Conservation (phyloP, 2,113 vertebrate species). For the Eurystomus gularis region DNA sequence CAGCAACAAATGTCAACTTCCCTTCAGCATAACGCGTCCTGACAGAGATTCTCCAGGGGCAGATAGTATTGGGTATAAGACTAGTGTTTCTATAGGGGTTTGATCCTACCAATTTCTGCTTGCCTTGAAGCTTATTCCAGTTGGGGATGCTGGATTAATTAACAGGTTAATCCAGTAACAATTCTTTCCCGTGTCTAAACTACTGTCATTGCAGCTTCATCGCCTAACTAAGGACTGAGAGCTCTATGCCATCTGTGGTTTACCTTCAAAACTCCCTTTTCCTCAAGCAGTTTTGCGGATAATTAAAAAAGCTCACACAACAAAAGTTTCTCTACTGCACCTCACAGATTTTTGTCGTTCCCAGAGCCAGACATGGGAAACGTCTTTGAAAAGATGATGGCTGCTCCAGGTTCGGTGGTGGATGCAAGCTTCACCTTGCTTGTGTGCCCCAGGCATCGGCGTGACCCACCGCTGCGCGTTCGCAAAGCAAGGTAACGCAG, state of each 20-base stretch:
- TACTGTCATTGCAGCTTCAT: not conserved
- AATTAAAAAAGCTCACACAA: not conserved
- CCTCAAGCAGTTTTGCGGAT: not conserved
- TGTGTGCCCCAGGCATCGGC: conserved; percentile 74
- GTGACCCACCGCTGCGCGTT: conserved; percentile 75
- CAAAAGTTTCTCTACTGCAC: not conserved
- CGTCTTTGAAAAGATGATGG: conserved; percentile 77
- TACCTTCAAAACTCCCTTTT: not conserved
- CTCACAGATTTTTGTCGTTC: not conserved
- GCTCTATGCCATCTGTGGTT: not conserved
- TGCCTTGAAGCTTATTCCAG: not conserved
- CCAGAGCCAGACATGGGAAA: conserved; percentile 73
- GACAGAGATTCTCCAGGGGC: not conserved
- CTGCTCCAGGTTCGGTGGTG: not conserved
- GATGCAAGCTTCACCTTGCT: conserved; percentile 61
- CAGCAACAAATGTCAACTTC: not conserved
- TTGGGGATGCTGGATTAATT: not conserved
- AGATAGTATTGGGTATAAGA: not conserved
- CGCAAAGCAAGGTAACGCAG: conserved; percentile 83
- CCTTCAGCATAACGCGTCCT: not conserved
- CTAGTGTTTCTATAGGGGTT: not conserved
- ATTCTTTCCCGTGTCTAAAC: not conserved
- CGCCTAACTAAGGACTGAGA: not conserved
- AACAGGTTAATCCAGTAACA: not conserved
- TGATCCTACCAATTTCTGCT: not conserved